phyloP scores from a whole-genome alignment of 2,888 invertebrate species.

The Cylindroiulus punctatus region DNA sequence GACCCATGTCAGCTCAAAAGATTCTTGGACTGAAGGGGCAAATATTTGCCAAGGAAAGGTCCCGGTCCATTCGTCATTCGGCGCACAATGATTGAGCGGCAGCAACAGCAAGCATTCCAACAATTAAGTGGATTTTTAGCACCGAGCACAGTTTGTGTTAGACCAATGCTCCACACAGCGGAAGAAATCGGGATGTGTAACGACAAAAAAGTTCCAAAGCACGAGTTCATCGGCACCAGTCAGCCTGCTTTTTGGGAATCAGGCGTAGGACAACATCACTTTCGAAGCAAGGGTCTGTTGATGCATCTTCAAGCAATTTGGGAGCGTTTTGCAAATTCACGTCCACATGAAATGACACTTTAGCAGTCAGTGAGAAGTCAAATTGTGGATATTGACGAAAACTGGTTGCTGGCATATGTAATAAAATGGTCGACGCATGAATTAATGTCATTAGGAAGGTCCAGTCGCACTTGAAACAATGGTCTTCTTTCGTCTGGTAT shows the following conservation, averaged over 20 bases:
- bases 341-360: too few species aligned
- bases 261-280: neutral
- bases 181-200: neutral
- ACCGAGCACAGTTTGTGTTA: neutral
- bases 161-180: neutral
- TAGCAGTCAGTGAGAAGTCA: too few species aligned
- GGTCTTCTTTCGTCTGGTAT: too few species aligned
- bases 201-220: neutral
- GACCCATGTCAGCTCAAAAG: slow-evolving; percentile 49
- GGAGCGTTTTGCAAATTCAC: too few species aligned
- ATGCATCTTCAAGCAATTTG: too few species aligned
- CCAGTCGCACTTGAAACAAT: too few species aligned
- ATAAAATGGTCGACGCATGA: too few species aligned
- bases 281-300: neutral
- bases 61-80: neutral
- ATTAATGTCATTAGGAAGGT: too few species aligned
- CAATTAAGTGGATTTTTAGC: neutral
- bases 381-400: too few species aligned
- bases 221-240: neutral
- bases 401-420: too few species aligned
- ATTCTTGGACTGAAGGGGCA: neutral
- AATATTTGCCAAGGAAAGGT: neutral
- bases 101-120: neutral
- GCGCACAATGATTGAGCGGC: neutral
- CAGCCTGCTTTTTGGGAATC: neutral